Base-by-base conservation (phyloP, 2,888 invertebrate genomes). In the Polia nebulosa region DNA sequence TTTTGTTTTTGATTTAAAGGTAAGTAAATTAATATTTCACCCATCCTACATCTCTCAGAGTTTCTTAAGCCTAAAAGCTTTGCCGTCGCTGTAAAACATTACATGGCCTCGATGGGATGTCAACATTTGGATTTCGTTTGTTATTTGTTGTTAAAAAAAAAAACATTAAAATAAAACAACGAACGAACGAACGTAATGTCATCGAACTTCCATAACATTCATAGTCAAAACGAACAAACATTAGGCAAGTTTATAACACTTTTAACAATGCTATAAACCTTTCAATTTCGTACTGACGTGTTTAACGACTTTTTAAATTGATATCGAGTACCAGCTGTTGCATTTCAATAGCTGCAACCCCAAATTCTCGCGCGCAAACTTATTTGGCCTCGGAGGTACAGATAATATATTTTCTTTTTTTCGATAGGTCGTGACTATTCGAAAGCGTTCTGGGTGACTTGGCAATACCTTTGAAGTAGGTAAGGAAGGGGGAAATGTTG, bases 241-340 rank as follows among this genome's bases (percentile, higher is more conserved):
- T 62, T 29, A 70, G 34, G 49, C 34, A 45, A 44, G 53, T 49
- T 57, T 32, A 45, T 56, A 59, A 11, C 5, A 59, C 15, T 63
- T 63, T 64, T 55, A 63, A 25, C 58, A 64, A 55, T 51, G 34
- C 39, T 59, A n/a, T 58, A 44, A 53, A 51, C 52, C 61, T 68
- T 62, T 74, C 61, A 75, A 59, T 70, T 76, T 75, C 53, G 45
- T 25, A 56, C 66, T 59, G 76, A 65, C 72, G 57, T 60, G 59
- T 59, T 76, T 79, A 76, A 79, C 63, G 80, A 67, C 63, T 64
- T 80, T 73, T 64, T 60, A 67, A 79, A 77, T 70, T 70, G 66
- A 59, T 72, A 69, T 72, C 29, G 58, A 65, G 55, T 76, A 72
- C 55, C 76, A 63, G 76, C 76, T 78, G 78, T 78, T 78, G 64